Base-by-base conservation (phyloP, 1,140 invertebrate species). In the Andricus grossulariae region DNA sequence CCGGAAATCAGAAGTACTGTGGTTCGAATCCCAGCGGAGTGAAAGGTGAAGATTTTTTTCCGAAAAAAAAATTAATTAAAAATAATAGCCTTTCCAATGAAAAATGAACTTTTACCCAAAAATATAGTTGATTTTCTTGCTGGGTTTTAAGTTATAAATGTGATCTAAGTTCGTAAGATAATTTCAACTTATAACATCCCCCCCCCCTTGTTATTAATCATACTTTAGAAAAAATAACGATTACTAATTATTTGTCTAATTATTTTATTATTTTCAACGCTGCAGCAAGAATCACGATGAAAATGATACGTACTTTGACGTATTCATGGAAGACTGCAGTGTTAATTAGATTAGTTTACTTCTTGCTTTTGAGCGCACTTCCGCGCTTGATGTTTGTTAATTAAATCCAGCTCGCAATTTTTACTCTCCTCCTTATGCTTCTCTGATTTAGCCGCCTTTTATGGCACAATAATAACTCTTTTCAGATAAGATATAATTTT, bases 321-420 rank as follows among this genome's bases (percentile, higher is more conserved):
- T 51, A 74, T 82, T 79, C 80, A 74, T 70, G 75, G 74, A 81
- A 79, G 77, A 50, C 73, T 77, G 54, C 54, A 25, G 71, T 50
- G 66, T 73, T 80, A 76, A 81, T 81, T 77, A 78, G 80, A 78
- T 78, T 76, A 81, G 57, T 66, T 78, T 74, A 55, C 52, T 81
- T 75, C 78, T 79, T 79, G 77, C 77, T 60, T 77, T 77, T 75
- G 73, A 77, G 73, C 76, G 80, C 74, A 85, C 80, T 85, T 83
- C 82, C 83, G 83, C 78, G 75, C 82, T 78, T 80, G 32, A 66
- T 66, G 75, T 73, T 78, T 77, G 80, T 78, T 85, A 83, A 85
- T 85, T 85, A 80, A 76, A 79, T 79, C 73, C 74, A 82, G 74
- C 75, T 70, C 50, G 45, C n/a, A 25, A 71, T 79, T 79, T 73